Conservation (phyloP, 2,113 vertebrate species). For the Lepus timidus region DNA sequence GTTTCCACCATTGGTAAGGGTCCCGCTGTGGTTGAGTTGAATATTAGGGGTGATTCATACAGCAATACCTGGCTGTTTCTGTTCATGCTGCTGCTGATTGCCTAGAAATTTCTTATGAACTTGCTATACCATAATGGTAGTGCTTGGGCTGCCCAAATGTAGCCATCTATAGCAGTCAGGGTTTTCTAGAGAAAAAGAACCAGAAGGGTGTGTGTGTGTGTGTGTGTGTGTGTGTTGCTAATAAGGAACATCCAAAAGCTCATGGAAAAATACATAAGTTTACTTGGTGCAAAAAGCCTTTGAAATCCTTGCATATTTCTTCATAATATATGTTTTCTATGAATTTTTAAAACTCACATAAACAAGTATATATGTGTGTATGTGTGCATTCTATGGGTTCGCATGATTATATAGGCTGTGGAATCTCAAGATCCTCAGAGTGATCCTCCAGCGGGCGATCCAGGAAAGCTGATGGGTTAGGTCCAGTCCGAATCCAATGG, state of each 20-base stretch:
- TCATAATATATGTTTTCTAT: too few species aligned
- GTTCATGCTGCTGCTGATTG: neutral
- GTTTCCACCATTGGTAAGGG: neutral
- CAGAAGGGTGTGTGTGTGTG: neutral
- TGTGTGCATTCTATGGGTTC: neutral
- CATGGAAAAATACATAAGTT: too few species aligned
- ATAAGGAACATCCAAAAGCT: too few species aligned
- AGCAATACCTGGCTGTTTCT: neutral
- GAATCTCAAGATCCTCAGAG: neutral
- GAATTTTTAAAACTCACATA: too few species aligned
- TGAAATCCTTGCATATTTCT: too few species aligned
- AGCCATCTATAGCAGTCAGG: neutral
- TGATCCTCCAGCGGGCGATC: neutral
- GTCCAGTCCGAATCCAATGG: neutral
- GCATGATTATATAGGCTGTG: neutral
- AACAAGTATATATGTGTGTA: too few species aligned
- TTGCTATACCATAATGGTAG: neutral
- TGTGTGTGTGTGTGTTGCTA: neutral
- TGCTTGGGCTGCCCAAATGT: neutral
- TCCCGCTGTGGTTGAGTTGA: neutral
- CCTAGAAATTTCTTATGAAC: neutral
- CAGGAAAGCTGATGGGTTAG: neutral
- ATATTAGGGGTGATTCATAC: rapidly evolving
- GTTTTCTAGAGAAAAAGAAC: neutral
- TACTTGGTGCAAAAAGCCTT: too few species aligned